These are phyloP conservation scores for Channa striata DNA, from an alignment of 2,797 vertebrate genomes.

Conservation along the genomic window DNA sequence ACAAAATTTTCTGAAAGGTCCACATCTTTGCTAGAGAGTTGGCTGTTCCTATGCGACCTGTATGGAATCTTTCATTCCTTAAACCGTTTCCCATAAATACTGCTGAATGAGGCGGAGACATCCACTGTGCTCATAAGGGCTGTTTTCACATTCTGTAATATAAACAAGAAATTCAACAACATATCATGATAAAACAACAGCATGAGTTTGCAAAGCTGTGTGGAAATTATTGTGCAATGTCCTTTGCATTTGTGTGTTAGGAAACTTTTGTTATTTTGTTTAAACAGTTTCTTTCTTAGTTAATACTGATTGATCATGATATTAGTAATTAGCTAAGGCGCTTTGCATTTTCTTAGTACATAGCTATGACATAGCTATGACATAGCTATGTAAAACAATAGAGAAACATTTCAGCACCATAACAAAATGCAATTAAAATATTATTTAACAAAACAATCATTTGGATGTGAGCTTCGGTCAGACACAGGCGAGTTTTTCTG, in stretches of 20 bases:
- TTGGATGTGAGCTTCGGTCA: conserved; percentile 12
- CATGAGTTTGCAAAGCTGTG: neutral
- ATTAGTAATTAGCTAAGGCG: neutral
- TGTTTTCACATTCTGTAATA: neutral
- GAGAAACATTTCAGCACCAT: neutral
- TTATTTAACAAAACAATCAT: conserved; percentile 1
- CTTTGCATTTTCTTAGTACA: neutral
- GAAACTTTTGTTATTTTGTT: neutral
- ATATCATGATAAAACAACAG: neutral
- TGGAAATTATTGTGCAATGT: conserved; percentile 1
- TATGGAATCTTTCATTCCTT: conserved; percentile 34
- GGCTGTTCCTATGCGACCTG: conserved; percentile 30
- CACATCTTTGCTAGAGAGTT: conserved; percentile 38
- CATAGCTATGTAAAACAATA: neutral
- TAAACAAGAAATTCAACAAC: too few relatives aligned
- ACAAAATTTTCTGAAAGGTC: conserved; percentile 32
- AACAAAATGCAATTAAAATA: neutral
- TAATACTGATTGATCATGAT: conserved; percentile 1
- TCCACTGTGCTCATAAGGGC: neutral
- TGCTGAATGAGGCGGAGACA: neutral
- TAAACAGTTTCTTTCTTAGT: conserved; percentile 17
- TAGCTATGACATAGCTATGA: too few relatives aligned
- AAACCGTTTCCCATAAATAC: conserved; percentile 21
- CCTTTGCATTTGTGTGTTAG: neutral
- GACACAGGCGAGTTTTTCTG: conserved; percentile 29